These are phyloP conservation scores for Terebella lapidaria DNA, from an alignment of 2,888 invertebrate genomes.

Conservation along the genomic window DNA sequence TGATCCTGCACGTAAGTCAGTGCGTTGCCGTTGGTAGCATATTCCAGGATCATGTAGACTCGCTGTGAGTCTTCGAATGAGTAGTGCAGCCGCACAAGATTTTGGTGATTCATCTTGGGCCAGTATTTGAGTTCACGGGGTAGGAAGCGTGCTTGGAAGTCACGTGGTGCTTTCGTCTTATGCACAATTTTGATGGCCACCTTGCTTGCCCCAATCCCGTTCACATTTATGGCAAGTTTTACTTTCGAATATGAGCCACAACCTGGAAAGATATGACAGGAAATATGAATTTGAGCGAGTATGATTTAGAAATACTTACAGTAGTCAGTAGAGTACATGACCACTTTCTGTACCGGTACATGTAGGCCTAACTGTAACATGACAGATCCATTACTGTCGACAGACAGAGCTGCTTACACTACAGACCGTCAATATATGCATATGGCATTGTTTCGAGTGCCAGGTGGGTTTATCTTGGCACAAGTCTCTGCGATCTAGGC, in stretches of 20 bases:
- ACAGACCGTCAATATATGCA: too few species aligned
- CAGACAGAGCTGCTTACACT: too few species aligned
- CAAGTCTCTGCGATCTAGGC: too few species aligned
- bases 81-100: constrained; percentile 30
- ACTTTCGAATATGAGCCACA: constrained; percentile 49
- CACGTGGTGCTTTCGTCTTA: constrained; percentile 29
- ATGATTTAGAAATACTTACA: too few species aligned
- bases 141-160: constrained; percentile 34
- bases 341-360: too few species aligned
- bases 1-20: constrained; percentile 26
- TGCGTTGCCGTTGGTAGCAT: constrained; percentile 53
- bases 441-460: too few species aligned
- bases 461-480: too few species aligned
- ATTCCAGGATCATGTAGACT: constrained; percentile 54
- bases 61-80: constrained; percentile 25
- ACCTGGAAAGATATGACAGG: too few species aligned
- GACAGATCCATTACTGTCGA: too few species aligned
- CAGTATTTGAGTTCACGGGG: constrained; percentile 37
- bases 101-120: constrained; percentile 30
- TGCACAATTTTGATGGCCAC: constrained; percentile 35
- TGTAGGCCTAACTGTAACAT: too few species aligned
- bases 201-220: neutral
- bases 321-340: too few species aligned
- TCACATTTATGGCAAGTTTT: constrained; percentile 11
- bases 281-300: too few species aligned